Base-by-base conservation (phyloP, 2,888 invertebrate genomes). In the Drosophila sordidula region DNA sequence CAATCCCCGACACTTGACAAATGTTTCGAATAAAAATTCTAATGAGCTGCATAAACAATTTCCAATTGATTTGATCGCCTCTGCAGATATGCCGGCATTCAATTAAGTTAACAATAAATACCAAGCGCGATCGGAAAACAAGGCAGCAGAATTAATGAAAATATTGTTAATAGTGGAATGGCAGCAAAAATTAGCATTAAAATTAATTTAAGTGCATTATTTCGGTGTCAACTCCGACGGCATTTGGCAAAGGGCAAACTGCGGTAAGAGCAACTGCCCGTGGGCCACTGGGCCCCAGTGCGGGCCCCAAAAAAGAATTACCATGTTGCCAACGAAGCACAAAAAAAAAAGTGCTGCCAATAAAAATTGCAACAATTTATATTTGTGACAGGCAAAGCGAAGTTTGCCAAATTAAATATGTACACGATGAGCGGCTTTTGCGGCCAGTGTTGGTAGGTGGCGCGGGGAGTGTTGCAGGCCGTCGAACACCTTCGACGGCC, bases 321-420 rank as follows among this genome's bases (percentile, higher is more conserved):
- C 61, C 69, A 68, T 73, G 39, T 62, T 57, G 66, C 34, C 16
- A 18, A 18, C 1, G 9, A 32, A 32, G 3, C 6, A 9, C 4
- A 32, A 32, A 2, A 34, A 38, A 46, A 70, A 74, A 65, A 46
- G 61, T 41, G 49, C 45, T 67, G 73, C 36, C 62, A 59, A 74
- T 68, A 78, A 78, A 61, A 87, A 87, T 76, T 77, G 82, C 89
- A 71, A 77, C 87, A 77, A 87, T 89, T 85, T 87, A 83, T 79
- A 80, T 70, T 68, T 75, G 69, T 83, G 89, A 89, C 90, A 85
- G 89, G 71, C 71, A 71, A 75, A 77, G 67, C 79, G 79, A 86
- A 81, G 76, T 36, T 59, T n/a, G 42, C 52, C 65, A 78, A 66
- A 71, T 75, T 69, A 78, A 75, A 71, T 75, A 59, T 68, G 59